Base-by-base conservation (phyloP, 1,140 invertebrate species). In the Orchestia grillus region DNA sequence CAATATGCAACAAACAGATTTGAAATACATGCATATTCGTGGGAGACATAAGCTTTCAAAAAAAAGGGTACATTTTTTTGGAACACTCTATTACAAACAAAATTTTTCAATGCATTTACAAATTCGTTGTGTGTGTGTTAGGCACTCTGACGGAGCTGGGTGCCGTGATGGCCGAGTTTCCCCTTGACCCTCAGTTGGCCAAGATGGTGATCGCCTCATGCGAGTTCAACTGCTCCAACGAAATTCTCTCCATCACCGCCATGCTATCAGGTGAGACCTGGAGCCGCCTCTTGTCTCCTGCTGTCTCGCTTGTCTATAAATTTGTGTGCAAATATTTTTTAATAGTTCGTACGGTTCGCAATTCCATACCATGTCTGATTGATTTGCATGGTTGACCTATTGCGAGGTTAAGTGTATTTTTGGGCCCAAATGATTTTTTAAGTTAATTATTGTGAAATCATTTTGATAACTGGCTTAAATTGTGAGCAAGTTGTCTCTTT, bases 81-180 rank as follows among this genome's bases (percentile, higher is more conserved):
- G 47, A 53, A 8, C 19, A 53, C 6, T 8, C 47, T 53, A 19
- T 19, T 53, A n/a, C n/a, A n/a, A n/a, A n/a, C n/a, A n/a, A n/a
- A 77, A 77, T 19, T 77, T 15, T 77, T 15, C 1, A 1, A 15
- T 77, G 15, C 36, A 77, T 77, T 77, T 77, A 77, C 36, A 36
- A 77, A 53, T 36, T 23, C 36, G 62, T 77, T 8, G 62, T 77
- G 62, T 8, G 62, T 77, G 62, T 36, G 11, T 8, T 90, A 96
- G 98, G 99, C 95, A 99, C 99, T 97, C 97, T 99, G 92, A 99
- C 99, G 0, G 99, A 99, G 97, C 97, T 99, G 87, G 99, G 99
- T n/a, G 99, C 99, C 0, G 98, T 99, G 96, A 99, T 99, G 99
- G 99, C 99, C 0, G 99, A 99, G 98, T 99, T 99, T 97, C 99